Evolutionary conservation across 2,888 invertebrate genomes (phyloP), one percentile per base, ranked within the genome.

Genomic region (Norana najaformis): DNA sequence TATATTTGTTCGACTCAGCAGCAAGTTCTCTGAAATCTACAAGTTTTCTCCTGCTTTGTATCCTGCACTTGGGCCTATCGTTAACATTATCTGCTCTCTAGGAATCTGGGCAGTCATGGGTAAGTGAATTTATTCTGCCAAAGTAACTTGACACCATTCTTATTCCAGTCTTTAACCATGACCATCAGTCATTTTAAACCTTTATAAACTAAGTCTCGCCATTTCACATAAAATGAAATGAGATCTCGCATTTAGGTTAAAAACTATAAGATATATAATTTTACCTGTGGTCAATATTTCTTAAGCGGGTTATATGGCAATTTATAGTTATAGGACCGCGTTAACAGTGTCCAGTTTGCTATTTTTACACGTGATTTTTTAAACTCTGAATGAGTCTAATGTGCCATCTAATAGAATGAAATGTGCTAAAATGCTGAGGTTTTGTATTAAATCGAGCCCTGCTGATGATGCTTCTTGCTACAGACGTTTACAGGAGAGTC

Each of bases 21-120:
- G 11, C 35, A 35, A 20, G 35, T 37, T 85, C 35, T 36, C 35
- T n/a, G 85, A 37, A 85, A 14, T 85, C 85, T 37, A 85, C 85
- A 85, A 36, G 69, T 85, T 85, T 85, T 85, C 85, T 85, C 85
- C 85, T 85, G 35, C 23, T 18, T 23, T 85, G 37, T 85, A 85
- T 85, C 85, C 85, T 20, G 85, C 85, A 23, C 85, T 85, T 85
- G 85, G 85, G 0, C 85, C 85, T 6, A 36, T 85, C 35, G 11
- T 85, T 36, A 85, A 85, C 85, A 85, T 85, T 8, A 8, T 36
- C 20, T 85, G 85, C 37, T 85, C 85, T 37, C 85, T 85, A 35
- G 36, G 35, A 6, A 85, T 85, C 34, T 85, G 85, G 85, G 37
- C 37, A 37, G 35, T 4, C 35, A 85, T 37, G 6, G 85, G 85